Conservation (phyloP, 37 sponge, comb jelly and placozoan species). For the Mnemiopsis leidyi region DNA sequence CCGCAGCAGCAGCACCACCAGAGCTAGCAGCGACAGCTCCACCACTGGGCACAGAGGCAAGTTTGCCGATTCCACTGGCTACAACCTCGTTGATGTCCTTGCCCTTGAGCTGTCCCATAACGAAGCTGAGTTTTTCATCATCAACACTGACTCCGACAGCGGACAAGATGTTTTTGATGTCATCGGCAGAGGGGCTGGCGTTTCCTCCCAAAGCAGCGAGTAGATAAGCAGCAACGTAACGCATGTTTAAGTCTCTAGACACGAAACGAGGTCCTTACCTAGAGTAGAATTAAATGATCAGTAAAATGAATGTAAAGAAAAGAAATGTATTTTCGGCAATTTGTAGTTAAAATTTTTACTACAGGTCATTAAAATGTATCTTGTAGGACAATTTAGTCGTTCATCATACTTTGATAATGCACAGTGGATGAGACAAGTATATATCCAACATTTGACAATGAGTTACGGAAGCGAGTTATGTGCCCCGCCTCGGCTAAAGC, state of each 20-base stretch:
- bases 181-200: slow-evolving; percentile 73
- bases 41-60: slow-evolving; percentile 92
- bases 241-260: slow-evolving; percentile 71
- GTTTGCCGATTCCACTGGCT: slow-evolving; percentile 80
- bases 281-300: background rate
- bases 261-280: slow-evolving; percentile 64
- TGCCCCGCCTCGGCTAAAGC: too few relatives aligned
- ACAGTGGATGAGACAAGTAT: too few relatives aligned
- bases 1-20: slow-evolving; percentile 67
- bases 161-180: slow-evolving; percentile 81
- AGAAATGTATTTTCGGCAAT: too few relatives aligned
- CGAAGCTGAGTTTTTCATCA: slow-evolving; percentile 74
- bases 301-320: too few relatives aligned
- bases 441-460: too few relatives aligned
- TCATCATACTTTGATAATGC: too few relatives aligned
- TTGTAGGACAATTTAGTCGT: too few relatives aligned
- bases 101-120: slow-evolving; percentile 82
- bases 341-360: too few relatives aligned
- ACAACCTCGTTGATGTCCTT: slow-evolving; percentile 92
- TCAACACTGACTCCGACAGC: slow-evolving; percentile 93
- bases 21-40: slow-evolving; percentile 72
- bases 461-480: too few relatives aligned
- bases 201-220: slow-evolving; percentile 88
- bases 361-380: too few relatives aligned
- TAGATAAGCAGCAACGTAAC: slow-evolving; percentile 99